These are phyloP conservation scores for Drosophila littoralis DNA, from an alignment of 1,140 invertebrate genomes.

Conservation along the genomic window DNA sequence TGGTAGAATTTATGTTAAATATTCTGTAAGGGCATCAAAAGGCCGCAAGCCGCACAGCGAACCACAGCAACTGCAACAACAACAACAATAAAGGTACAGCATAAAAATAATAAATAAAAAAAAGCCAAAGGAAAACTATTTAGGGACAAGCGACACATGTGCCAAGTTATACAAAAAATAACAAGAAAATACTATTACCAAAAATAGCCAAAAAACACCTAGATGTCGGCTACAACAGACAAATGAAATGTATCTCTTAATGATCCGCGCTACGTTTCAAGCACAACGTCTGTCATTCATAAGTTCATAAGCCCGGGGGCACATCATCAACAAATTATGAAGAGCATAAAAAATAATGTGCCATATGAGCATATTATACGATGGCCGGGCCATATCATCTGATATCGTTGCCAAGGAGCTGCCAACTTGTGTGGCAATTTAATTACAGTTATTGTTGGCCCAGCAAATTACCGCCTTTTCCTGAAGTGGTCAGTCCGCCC, in stretches of 20 bases:
- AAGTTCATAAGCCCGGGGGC: conserved; percentile 34
- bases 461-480: conserved; percentile 19
- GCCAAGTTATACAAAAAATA: conserved; percentile 56
- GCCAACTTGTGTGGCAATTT: conserved; percentile 37
- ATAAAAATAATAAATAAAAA: conserved; percentile 32
- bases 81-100: conserved; percentile 30
- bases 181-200: conserved; percentile 35
- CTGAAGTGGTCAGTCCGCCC: background rate
- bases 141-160: conserved; percentile 63
- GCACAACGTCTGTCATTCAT: conserved; percentile 47
- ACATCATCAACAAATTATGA: conserved; percentile 67
- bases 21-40: conserved; percentile 60
- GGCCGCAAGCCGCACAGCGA: conserved; percentile 27
- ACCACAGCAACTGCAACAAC: conserved; percentile 36
- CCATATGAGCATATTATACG: conserved; percentile 14
- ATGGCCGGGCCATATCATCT: conserved; percentile 11
- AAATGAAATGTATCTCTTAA: conserved; percentile 39
- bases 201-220: conserved; percentile 57
- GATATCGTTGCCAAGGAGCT: conserved; percentile 27
- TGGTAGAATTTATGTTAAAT: conserved; percentile 68
- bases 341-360: conserved; percentile 55
- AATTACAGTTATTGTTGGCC: conserved; percentile 54
- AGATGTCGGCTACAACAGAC: conserved; percentile 29
- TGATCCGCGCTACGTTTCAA: conserved; percentile 23
- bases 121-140: conserved; percentile 40